Evolutionary conservation across 53 echinoderm and acorn worm species (phyloP).

Genomic region (Stichopus horrens): DNA sequence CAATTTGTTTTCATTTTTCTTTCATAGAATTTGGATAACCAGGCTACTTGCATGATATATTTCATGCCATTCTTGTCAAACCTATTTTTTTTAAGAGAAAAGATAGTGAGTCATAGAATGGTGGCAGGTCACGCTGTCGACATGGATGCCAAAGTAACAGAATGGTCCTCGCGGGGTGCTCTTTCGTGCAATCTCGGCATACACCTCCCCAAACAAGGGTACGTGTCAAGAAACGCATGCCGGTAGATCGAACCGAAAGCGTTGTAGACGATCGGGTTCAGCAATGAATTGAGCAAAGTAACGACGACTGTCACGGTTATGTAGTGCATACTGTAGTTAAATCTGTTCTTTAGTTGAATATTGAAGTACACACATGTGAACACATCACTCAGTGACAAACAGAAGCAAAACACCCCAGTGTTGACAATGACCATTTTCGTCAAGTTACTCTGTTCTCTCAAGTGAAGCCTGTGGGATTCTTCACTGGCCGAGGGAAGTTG

Average conservation of each 20-base stretch:
- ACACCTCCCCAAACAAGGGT: neutral
- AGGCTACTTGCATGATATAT: no score
- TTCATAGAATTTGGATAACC: no score
- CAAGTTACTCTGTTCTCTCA: neutral
- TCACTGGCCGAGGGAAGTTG: neutral
- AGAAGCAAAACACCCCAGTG: neutral
- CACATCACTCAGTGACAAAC: neutral
- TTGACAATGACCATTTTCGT: conserved; percentile 3
- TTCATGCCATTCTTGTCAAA: no score
- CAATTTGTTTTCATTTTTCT: no score
- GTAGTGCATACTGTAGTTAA: neutral
- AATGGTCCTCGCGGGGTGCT: no score
- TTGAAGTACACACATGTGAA: neutral
- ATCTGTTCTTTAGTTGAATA: neutral
- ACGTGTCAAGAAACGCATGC: neutral
- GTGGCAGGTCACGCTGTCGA: no score
- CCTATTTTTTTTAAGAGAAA: no score
- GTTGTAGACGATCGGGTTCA: neutral
- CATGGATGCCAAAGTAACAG: no score
- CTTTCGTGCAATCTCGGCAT: no score
- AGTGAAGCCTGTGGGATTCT: neutral
- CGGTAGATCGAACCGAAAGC: neutral
- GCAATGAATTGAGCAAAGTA: neutral
- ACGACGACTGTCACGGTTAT: neutral
- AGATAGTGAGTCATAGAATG: no score